Evolutionary conservation across 92 coral and sea anemone species (phyloP).

Genomic region (Paramuricea clavata): DNA sequence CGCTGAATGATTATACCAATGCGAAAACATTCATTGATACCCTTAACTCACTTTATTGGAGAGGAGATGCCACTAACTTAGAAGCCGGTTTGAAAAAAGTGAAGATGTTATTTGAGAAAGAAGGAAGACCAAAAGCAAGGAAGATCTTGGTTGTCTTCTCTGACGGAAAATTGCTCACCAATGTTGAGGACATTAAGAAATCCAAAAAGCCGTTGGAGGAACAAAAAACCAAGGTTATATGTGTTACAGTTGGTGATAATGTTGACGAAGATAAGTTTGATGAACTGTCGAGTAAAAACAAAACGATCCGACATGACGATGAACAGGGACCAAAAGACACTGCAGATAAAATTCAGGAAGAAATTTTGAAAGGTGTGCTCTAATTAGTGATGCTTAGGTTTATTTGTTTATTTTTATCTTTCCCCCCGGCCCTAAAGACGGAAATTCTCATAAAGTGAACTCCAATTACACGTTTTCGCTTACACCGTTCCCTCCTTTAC

Average conservation of each 20-base stretch:
- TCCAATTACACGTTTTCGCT: too few relatives aligned
- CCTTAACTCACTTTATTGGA: slow-evolving; percentile 67
- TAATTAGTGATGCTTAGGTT: background rate
- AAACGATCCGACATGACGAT: background rate
- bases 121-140: slow-evolving; percentile 75
- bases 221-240: slow-evolving; percentile 70
- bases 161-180: slow-evolving; percentile 73
- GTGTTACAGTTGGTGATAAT: slow-evolving; percentile 81
- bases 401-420: background rate
- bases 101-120: slow-evolving; percentile 69
- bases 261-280: slow-evolving; percentile 16
- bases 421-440: too few relatives aligned
- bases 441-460: too few relatives aligned
- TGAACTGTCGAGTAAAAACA: slow-evolving; percentile 11
- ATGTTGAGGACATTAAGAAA: slow-evolving; percentile 65
- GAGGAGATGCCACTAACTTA: slow-evolving; percentile 73
- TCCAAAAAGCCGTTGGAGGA: slow-evolving; percentile 70
- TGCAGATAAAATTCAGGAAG: background rate
- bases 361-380: slow-evolving; percentile 25
- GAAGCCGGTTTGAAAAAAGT: slow-evolving; percentile 75
- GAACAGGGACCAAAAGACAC: background rate
- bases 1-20: slow-evolving; percentile 36
- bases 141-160: slow-evolving; percentile 86
- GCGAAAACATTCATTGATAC: background rate
- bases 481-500: too few relatives aligned